Conservation (phyloP, 2,797 vertebrate genomes). For the Smutsia temminckii region DNA sequence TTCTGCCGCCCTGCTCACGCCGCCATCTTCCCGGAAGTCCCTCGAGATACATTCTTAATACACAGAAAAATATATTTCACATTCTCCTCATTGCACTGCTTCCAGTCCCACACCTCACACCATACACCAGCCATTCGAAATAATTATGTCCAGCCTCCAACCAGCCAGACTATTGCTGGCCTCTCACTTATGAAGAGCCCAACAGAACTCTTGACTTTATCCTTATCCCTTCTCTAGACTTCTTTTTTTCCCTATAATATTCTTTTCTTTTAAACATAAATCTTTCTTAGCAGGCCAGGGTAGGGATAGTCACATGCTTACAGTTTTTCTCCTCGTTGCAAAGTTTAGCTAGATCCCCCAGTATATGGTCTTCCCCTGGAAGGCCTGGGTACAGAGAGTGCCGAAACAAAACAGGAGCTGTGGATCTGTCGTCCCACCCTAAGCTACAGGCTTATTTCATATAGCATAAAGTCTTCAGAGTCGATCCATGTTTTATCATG, state of each 20-base stretch:
- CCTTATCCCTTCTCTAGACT: background rate
- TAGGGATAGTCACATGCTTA: background rate
- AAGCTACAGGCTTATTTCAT: background rate
- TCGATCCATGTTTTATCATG: background rate
- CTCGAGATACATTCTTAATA: background rate
- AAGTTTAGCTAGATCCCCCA: background rate
- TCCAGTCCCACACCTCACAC: background rate
- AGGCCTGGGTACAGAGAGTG: background rate
- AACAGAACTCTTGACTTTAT: background rate
- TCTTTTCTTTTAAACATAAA: background rate
- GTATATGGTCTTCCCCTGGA: background rate
- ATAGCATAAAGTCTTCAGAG: background rate
- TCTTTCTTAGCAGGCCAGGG: background rate
- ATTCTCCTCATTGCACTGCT: background rate
- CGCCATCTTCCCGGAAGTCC: too few species aligned
- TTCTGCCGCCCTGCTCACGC: too few species aligned
- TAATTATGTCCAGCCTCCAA: background rate
- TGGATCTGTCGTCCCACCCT: background rate
- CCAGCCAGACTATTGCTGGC: background rate
- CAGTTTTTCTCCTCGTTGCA: background rate
- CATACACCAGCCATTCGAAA: background rate
- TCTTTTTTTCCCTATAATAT: background rate
- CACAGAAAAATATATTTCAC: background rate
- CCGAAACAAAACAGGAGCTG: background rate
- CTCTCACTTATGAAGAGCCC: background rate